A percentile compares a stretch with the other conserved stretches of the same genome.
phyloP scores from a whole-genome alignment of 1,140 invertebrate genomes.

The Caenorhabditis elegans region DNA sequence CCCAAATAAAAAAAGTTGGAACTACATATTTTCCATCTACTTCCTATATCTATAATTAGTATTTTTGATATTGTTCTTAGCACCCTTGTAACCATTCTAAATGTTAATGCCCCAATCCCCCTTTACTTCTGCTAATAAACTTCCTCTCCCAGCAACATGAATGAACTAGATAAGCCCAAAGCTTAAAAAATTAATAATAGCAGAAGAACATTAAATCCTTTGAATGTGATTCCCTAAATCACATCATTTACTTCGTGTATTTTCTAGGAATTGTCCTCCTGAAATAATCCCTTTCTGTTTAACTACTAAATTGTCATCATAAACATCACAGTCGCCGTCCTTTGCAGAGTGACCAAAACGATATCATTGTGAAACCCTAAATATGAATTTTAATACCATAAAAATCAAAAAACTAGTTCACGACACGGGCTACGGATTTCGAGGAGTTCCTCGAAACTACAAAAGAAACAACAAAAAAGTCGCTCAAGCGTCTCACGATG shows the following conservation, averaged over 20 bases:
- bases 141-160: not conserved
- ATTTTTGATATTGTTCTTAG: too few relatives aligned
- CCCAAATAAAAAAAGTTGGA: too few relatives aligned
- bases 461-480: too few relatives aligned
- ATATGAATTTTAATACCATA: too few relatives aligned
- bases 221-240: not conserved
- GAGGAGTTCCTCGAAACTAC: too few relatives aligned
- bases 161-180: not conserved
- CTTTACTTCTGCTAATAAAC: not conserved
- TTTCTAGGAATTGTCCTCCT: not conserved
- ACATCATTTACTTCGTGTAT: not conserved
- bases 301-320: not conserved
- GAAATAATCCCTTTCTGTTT: not conserved
- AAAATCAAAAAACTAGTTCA: too few relatives aligned
- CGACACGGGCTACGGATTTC: too few relatives aligned
- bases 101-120: not conserved
- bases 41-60: too few relatives aligned
- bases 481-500: too few relatives aligned
- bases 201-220: not conserved
- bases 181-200: not conserved
- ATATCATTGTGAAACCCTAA: not conserved
- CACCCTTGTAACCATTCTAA: not conserved
- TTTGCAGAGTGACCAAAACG: not conserved
- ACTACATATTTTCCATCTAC: too few relatives aligned
- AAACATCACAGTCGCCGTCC: not conserved